Conservation (phyloP, 1,140 invertebrate genomes). For the Bombus waltoni region DNA sequence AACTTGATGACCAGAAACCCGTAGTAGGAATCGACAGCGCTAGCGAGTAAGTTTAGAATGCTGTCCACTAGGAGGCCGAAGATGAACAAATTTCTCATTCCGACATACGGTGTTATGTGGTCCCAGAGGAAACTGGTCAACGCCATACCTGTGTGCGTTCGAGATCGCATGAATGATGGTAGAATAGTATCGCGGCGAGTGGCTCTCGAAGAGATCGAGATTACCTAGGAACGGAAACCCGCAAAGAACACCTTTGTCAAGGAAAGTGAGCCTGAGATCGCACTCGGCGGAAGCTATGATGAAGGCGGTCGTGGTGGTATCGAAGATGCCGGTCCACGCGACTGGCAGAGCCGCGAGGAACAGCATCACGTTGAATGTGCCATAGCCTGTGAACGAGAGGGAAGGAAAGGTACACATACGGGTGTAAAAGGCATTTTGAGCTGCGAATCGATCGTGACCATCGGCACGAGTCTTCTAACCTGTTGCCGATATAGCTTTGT, state of each 20-base stretch:
- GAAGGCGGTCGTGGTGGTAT: slow-evolving; percentile 78
- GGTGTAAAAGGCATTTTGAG: background rate
- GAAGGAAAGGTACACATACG: background rate
- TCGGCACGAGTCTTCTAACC: slow-evolving; percentile 61
- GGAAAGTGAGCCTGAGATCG: slow-evolving; percentile 73
- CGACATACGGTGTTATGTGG: slow-evolving; percentile 81
- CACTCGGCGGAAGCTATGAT: slow-evolving; percentile 79
- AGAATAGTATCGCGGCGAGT: no score
- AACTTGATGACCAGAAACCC: slow-evolving; percentile 84
- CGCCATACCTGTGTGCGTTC: slow-evolving; percentile 82
- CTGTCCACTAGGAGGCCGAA: slow-evolving; percentile 83
- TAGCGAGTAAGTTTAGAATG: slow-evolving; percentile 82
- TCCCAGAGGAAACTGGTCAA: slow-evolving; percentile 84
- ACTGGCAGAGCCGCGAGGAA: slow-evolving; percentile 75
- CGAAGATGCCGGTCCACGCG: slow-evolving; percentile 75
- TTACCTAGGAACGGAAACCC: slow-evolving; percentile 77
- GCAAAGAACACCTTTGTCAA: slow-evolving; percentile 77
- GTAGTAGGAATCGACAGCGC: slow-evolving; percentile 82
- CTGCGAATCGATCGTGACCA: no score
- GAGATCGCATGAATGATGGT: background rate
- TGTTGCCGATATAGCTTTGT: slow-evolving; percentile 72
- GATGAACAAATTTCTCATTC: slow-evolving; percentile 81
- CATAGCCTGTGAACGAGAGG: slow-evolving; percentile 70
- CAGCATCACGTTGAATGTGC: slow-evolving; percentile 79
- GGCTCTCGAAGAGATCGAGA: background rate